phyloP scores from a whole-genome alignment of 2,888 invertebrate species.

The Melolontha melolontha region DNA sequence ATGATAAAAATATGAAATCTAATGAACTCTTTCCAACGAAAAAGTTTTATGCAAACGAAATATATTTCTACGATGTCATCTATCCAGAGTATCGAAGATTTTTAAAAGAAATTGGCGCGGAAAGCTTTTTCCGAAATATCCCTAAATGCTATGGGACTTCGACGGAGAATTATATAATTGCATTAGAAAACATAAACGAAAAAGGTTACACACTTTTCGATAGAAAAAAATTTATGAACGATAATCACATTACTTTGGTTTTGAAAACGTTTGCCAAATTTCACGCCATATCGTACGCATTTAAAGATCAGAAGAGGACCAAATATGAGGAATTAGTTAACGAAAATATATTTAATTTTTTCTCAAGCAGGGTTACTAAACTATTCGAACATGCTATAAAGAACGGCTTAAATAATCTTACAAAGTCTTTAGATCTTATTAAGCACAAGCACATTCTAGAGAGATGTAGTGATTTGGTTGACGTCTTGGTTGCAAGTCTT shows the following conservation, averaged over 20 bases:
- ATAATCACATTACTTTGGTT: constrained; percentile 39
- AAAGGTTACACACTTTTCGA: constrained; percentile 41
- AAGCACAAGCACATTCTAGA: constrained; percentile 21
- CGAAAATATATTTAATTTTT: constrained; percentile 8
- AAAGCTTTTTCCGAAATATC: constrained; percentile 23
- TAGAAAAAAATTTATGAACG: constrained; percentile 38
- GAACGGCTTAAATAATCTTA: constrained; percentile 2
- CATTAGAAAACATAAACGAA: constrained; percentile 40
- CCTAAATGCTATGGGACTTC: constrained; percentile 43
- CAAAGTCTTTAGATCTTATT: constrained; percentile 18
- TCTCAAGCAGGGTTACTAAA: neutral
- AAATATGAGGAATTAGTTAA: constrained; percentile 14
- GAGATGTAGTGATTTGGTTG: constrained; percentile 20
- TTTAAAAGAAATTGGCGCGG: constrained; percentile 28
- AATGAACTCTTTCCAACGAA: neutral
- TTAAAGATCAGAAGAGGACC: constrained; percentile 41
- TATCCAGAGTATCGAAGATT: constrained; percentile 36
- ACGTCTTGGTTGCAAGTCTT: neutral
- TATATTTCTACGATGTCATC: constrained; percentile 41
- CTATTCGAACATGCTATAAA: neutral
- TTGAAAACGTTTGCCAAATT: constrained; percentile 39
- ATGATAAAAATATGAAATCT: constrained; percentile 19
- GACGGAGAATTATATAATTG: constrained; percentile 15
- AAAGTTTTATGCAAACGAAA: constrained; percentile 41
- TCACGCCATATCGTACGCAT: constrained; percentile 42